Base-by-base conservation (phyloP, 2,888 invertebrate species). In the Eupithecia centaureata region DNA sequence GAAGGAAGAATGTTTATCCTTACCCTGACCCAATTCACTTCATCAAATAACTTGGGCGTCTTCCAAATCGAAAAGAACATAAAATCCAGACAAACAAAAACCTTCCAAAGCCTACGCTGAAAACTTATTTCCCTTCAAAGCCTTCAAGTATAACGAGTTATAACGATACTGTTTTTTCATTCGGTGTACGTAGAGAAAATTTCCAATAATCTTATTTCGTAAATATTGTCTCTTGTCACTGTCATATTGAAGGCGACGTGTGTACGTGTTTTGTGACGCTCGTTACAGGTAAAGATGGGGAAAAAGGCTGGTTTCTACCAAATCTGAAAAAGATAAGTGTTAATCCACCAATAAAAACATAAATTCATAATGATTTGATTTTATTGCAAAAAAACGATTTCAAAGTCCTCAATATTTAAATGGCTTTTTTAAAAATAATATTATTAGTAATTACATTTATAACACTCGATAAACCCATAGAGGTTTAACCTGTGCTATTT, bases 181-280 rank as follows among this genome's bases (percentile, higher is more conserved):
- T 64, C 68, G 57, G 33, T 30, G 25, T 61, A 28, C 35, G 64
- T 38, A 61, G 28, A 54, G 58, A 56, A 61, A 57, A 64, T 35
- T 69, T n/a, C 28, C 42, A 62, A 42, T 65, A 63, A 65, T 66
- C 56, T 63, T 61, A 65, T 65, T 65, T 35, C 63, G 27, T 42
- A 58, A 58, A 64, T 65, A 68, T 54, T 62, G 65, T 32, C 18
- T 33, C 65, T 65, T 65, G 69, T 69, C 47, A 65, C 59, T 69
- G 65, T 69, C 65, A 38, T 65, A 38, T 52, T 58, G 57, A 54
- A 51, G 62, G 38, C 35, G 62, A 65, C 59, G 42, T 27, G 30
- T 54, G 28, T 62, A 65, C 65, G 65, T 65, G 65, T 65, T 58
- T 61, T 61, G 35, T 42, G 33, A 67, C 63, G 52, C 18, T 57